Evolutionary conservation across 2,113 vertebrate genomes (phyloP).

Genomic region (Condylura cristata): DNA sequence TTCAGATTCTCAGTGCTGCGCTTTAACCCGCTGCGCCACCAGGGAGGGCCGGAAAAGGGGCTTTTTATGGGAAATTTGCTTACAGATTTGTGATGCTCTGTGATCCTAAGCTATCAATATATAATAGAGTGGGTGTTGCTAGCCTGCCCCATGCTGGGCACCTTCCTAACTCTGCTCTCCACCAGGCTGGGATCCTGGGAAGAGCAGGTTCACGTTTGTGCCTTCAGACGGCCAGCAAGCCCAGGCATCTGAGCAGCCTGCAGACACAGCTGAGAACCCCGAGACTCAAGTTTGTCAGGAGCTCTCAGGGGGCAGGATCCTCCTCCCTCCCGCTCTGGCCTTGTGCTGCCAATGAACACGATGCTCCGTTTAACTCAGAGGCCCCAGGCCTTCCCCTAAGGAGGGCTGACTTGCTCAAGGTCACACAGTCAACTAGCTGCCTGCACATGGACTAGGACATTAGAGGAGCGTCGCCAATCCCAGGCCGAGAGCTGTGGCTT

Average conservation of each 20-base stretch:
- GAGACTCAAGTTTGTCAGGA: neutral
- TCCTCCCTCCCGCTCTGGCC: neutral
- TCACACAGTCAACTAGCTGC: rapidly evolving
- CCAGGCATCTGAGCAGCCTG: neutral
- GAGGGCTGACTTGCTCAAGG: neutral
- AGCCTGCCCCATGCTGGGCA: neutral
- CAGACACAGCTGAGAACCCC: neutral
- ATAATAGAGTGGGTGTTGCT: neutral
- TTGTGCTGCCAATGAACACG: neutral
- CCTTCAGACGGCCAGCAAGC: neutral
- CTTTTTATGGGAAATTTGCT: neutral
- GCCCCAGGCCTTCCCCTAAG: neutral
- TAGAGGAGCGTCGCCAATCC: neutral
- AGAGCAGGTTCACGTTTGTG: neutral
- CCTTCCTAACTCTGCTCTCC: neutral
- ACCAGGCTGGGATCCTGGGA: rapidly evolving
- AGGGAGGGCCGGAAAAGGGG: too few species aligned
- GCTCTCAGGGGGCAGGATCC: neutral
- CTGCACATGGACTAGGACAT: neutral
- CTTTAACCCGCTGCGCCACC: too few species aligned
- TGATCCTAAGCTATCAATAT: neutral
- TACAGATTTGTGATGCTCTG: neutral
- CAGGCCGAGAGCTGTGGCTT: neutral
- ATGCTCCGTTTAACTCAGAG: neutral
- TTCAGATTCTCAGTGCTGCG: too few species aligned